These are phyloP conservation scores for Labeo calbasu DNA, from an alignment of 2,797 vertebrate genomes.

Conservation along the genomic window DNA sequence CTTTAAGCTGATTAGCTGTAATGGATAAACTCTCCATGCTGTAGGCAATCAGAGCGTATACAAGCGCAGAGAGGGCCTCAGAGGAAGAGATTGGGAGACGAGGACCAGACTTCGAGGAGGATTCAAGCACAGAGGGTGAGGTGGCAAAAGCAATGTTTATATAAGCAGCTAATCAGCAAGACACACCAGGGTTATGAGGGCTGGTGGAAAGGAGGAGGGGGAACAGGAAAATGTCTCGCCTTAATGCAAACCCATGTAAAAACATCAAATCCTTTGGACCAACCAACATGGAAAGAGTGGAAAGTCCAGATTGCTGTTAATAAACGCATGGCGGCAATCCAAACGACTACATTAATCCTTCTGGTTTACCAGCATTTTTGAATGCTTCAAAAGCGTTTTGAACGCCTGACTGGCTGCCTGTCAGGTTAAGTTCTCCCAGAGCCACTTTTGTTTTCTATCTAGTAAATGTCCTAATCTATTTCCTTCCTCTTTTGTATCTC, in stretches of 20 bases:
- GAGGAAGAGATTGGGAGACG: conserved; percentile 32
- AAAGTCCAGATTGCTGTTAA: background rate
- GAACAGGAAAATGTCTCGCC: background rate
- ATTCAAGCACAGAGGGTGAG: conserved; percentile 31
- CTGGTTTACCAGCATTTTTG: conserved; percentile 24
- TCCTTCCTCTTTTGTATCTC: conserved; percentile 24
- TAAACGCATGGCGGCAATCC: conserved; percentile 14
- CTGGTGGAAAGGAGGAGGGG: background rate
- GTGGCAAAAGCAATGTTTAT: conserved; percentile 59
- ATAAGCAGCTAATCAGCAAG: conserved; percentile 65
- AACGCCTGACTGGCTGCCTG: background rate
- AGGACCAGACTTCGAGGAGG: conserved; percentile 10
- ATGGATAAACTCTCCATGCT: conserved; percentile 45
- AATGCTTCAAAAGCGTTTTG: background rate
- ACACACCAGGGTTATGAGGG: conserved; percentile 11
- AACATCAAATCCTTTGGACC: background rate
- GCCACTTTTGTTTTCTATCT: conserved; percentile 11
- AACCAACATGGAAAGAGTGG: background rate
- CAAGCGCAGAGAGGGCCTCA: background rate
- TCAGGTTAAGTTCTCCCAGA: background rate
- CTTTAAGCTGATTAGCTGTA: conserved; percentile 42
- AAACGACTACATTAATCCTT: conserved; percentile 7
- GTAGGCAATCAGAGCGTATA: conserved; percentile 45
- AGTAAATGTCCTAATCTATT: conserved; percentile 18
- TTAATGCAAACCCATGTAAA: conserved; percentile 17